These are phyloP conservation scores for Arvicanthis niloticus DNA, from an alignment of 2,113 vertebrate species.

Conservation along the genomic window DNA sequence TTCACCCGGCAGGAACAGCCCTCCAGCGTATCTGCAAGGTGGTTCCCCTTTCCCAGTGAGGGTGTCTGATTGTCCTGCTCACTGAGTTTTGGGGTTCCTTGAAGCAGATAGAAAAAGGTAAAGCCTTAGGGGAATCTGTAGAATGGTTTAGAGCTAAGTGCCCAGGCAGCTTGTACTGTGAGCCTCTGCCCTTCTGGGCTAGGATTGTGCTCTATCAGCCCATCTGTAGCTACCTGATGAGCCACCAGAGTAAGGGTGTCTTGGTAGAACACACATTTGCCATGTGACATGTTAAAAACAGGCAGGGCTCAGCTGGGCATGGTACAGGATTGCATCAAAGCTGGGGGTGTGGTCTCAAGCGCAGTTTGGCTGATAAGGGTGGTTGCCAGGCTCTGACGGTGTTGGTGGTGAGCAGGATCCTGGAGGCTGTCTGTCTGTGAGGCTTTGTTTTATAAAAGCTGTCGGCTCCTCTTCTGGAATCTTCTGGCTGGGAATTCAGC, in stretches of 20 bases:
- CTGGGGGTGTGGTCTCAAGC: not conserved
- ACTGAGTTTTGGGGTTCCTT: not conserved
- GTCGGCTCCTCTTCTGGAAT: not conserved
- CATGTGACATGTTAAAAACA: not conserved
- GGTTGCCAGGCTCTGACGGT: accelerated
- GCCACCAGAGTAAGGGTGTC: not conserved
- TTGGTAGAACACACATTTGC: not conserved
- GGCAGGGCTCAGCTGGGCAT: not conserved
- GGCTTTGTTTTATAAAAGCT: not conserved
- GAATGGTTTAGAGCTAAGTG: not conserved
- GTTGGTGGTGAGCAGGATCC: not conserved
- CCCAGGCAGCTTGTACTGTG: not conserved
- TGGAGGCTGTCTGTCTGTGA: accelerated
- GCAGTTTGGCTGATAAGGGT: not conserved
- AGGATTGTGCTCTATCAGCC: not conserved
- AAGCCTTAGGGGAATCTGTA: not conserved
- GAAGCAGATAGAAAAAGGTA: not conserved
- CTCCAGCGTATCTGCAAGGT: not conserved
- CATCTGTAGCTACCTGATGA: not conserved
- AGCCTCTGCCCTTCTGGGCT: not conserved
- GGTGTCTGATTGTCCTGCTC: not conserved
- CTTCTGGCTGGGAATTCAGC: too few relatives aligned
- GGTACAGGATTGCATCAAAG: accelerated
- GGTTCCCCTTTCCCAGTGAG: not conserved
- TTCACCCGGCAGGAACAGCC: not conserved